Percentiles rank a stretch among this genome's conserved stretches.
phyloP scores from a whole-genome alignment of 92 coral and sea anemone species.

The Desmophyllum pertusum region DNA sequence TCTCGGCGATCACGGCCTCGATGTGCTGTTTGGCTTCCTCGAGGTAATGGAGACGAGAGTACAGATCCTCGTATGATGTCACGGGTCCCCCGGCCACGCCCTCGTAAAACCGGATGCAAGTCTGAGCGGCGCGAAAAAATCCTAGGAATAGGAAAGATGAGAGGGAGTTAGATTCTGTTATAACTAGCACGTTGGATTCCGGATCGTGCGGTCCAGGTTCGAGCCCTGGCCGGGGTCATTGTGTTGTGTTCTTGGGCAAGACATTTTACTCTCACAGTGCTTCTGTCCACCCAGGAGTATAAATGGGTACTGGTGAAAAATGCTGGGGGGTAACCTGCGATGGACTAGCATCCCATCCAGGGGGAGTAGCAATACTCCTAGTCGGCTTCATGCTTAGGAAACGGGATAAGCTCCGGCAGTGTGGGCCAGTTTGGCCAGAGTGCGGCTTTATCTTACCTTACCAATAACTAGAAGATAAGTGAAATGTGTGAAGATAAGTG shows the following conservation, averaged over 20 bases:
- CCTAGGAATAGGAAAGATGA: slow-evolving; percentile 50
- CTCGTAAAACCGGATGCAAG: slow-evolving; percentile 94
- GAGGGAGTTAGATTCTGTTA: background rate
- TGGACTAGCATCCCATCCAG: no score
- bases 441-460: no score
- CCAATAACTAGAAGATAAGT: no score
- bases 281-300: no score
- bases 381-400: no score
- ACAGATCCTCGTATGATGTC: slow-evolving; percentile 80
- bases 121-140: slow-evolving; percentile 97
- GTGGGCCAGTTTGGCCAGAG: no score
- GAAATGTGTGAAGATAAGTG: no score
- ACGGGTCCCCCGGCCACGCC: slow-evolving; percentile 81
- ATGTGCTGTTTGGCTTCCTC: slow-evolving; percentile 84
- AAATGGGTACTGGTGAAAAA: no score
- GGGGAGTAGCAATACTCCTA: no score
- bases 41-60: slow-evolving; percentile 82
- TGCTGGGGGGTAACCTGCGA: no score
- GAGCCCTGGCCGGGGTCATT: background rate
- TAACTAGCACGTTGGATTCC: background rate
- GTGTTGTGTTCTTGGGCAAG: background rate
- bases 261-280: no score
- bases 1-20: slow-evolving; percentile 88
- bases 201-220: background rate
- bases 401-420: no score